Conservation (phyloP, 1,140 invertebrate genomes). For the Pogonognathellus flavescens region DNA sequence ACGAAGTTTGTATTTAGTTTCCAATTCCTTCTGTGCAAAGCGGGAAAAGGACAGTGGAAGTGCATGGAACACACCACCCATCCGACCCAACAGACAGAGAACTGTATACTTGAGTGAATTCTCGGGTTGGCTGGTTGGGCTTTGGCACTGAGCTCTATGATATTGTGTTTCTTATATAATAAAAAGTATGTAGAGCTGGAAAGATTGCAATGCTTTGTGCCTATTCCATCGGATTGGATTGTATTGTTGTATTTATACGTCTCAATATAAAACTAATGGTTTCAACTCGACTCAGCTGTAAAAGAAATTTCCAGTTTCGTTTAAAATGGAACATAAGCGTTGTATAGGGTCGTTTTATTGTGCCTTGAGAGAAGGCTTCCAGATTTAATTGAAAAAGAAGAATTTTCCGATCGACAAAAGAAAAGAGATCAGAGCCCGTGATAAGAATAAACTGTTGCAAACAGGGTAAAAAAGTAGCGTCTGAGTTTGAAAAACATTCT, state of each 20-base stretch:
- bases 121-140: not conserved
- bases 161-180: conserved; percentile 3
- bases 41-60: no score
- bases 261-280: conserved; percentile 20
- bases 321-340: conserved; percentile 23
- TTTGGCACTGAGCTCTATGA: not conserved
- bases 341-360: conserved; percentile 23
- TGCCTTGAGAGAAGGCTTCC: conserved; percentile 30
- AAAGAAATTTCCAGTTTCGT: conserved; percentile 34
- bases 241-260: conserved; percentile 28
- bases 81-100: no score
- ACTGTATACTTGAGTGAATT: no score
- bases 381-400: conserved; percentile 51
- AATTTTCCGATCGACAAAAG: conserved; percentile 52
- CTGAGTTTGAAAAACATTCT: no score
- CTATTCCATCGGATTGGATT: conserved; percentile 9
- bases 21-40: no score
- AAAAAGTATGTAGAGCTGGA: conserved; percentile 23
- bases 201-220: conserved; percentile 24
- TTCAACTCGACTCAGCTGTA: not conserved
- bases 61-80: no score
- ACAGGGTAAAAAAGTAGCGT: no score
- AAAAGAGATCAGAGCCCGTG: conserved; percentile 50
- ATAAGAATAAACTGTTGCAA: no score
- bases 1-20: no score